phyloP scores from a whole-genome alignment of 2,113 vertebrate genomes.

The Tychaedon coryphoeus region DNA sequence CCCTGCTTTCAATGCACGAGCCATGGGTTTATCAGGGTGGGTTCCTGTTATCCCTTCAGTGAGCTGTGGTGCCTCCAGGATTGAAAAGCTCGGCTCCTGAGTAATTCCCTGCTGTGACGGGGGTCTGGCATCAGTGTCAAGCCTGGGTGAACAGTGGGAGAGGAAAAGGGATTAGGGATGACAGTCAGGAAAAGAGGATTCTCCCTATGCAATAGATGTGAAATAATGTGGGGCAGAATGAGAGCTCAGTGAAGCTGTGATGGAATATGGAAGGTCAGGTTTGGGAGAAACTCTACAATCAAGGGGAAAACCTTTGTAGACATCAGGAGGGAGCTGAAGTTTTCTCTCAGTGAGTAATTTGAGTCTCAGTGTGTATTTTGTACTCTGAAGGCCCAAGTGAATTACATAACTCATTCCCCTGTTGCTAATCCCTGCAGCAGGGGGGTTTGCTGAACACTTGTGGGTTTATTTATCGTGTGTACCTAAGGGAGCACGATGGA shows the following conservation, averaged over 20 bases:
- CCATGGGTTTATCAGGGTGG: not conserved
- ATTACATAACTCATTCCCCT: not conserved
- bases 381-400: not conserved
- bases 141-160: too few species aligned
- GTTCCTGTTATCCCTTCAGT: not conserved
- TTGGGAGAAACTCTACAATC: not conserved
- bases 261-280: not conserved
- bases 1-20: not conserved
- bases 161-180: not conserved
- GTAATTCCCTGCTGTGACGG: not conserved
- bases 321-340: not conserved
- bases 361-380: not conserved
- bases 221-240: not conserved
- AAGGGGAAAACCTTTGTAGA: not conserved
- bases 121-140: not conserved
- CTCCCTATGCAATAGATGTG: accelerated
- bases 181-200: not conserved
- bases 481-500: not conserved
- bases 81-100: not conserved
- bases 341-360: not conserved
- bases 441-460: not conserved
- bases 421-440: not conserved
- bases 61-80: not conserved
- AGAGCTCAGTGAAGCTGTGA: not conserved
- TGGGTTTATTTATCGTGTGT: not conserved